A percentile compares a stretch with the other conserved stretches of the same genome.
These are phyloP conservation scores for Peucedramus taeniatus DNA, from an alignment of 2,113 vertebrate species.

Conservation along the genomic window DNA sequence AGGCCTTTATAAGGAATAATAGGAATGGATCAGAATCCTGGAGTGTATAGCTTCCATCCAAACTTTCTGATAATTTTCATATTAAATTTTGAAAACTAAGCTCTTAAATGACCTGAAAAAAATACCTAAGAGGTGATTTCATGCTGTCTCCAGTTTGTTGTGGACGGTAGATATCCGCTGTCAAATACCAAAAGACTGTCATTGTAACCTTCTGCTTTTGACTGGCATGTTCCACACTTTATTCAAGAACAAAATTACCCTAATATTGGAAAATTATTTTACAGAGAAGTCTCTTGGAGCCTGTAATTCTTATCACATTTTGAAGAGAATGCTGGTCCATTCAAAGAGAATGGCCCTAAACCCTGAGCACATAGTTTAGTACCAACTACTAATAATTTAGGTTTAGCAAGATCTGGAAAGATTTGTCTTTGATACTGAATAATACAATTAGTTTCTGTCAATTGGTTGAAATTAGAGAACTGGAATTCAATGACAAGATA, in stretches of 20 bases:
- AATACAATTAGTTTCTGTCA: neutral
- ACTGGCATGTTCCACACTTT: neutral
- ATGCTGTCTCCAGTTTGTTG: neutral
- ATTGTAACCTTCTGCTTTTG: neutral
- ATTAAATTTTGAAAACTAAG: neutral
- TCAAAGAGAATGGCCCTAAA: neutral
- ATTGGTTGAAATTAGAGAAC: neutral
- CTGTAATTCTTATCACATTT: neutral
- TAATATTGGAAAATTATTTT: neutral
- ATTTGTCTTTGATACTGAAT: neutral
- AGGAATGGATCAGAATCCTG: neutral
- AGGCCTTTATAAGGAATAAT: neutral
- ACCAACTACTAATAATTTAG: neutral
- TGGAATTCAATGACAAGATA: neutral
- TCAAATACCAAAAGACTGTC: neutral
- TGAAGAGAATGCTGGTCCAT: neutral
- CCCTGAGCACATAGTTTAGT: neutral
- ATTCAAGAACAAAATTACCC: neutral
- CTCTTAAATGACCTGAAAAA: neutral
- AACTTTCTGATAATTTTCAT: neutral
- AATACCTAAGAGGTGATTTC: neutral
- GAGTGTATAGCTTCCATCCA: neutral
- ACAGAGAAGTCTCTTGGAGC: neutral
- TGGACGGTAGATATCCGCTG: neutral
- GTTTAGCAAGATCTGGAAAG: neutral